Conservation (phyloP, 2,113 vertebrate species). For the Eclectus roratus region DNA sequence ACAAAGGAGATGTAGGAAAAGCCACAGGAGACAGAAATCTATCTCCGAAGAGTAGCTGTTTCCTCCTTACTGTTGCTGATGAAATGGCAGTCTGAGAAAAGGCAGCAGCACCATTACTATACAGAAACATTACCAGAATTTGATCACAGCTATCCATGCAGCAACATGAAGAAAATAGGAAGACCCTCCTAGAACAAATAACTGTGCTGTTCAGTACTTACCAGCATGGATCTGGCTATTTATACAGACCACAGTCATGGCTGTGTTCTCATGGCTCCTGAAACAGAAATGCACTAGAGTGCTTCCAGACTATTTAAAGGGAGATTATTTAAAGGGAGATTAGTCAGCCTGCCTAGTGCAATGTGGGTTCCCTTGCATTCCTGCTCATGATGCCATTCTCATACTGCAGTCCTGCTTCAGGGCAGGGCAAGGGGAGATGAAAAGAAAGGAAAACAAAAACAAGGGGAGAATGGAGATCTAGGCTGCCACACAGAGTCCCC, state of each 20-base stretch:
- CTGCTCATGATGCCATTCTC: neutral
- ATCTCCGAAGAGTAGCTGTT: neutral
- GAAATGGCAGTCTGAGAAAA: neutral
- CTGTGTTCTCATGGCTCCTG: neutral
- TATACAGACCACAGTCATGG: neutral
- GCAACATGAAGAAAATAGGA: neutral
- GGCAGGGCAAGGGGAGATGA: neutral
- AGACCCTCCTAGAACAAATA: neutral
- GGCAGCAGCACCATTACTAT: neutral
- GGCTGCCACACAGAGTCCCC: neutral
- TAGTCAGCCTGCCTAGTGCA: conserved; percentile 40
- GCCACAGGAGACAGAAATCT: neutral
- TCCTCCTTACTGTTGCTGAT: neutral
- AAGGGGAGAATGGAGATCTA: neutral
- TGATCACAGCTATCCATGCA: neutral
- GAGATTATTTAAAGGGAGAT: conserved; percentile 54
- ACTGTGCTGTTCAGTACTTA: neutral
- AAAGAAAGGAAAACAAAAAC: neutral
- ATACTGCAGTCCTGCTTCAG: neutral
- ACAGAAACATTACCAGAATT: neutral
- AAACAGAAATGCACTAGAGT: conserved; percentile 29
- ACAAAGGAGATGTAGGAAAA: neutral
- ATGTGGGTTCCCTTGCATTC: neutral
- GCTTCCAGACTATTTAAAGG: conserved; percentile 55
- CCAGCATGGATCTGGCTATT: conserved; percentile 29